Base-by-base conservation (phyloP, 2,797 vertebrate genomes). In the Chaenodraco wilsoni region DNA sequence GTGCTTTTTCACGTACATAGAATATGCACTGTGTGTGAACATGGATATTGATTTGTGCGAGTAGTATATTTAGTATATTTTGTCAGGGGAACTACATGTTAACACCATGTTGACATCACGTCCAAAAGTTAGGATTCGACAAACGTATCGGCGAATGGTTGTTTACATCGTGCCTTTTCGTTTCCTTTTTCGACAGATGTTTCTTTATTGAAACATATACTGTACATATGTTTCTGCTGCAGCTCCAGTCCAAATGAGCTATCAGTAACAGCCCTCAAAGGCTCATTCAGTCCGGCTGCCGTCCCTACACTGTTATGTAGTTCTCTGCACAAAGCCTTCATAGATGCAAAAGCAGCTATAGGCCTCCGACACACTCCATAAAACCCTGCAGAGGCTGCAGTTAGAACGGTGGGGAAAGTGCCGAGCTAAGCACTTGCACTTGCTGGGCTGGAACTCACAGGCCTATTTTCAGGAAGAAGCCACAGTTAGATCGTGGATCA, bases 401-500 rank as follows among this genome's bases (percentile, higher is more conserved):
- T 64, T 85, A 72, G 79, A 85, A 52, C 52, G n/a, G 62, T 40
- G 43, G 82, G 72, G 76, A 81, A 83, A 87, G 58, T 63, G 84
- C 82, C 84, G 82, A 84, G 69, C 74, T 86, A 80, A 87, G 87
- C 82, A 76, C 76, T 86, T 54, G 87, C 82, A 76, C 76, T 86
- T 54, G 54, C 69, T 54, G 78, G 69, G 84, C 76, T 74, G 50
- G 48, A 79, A 64, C 78, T 88, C 72, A 54, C 48, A 74, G 85
- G 50, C 41, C 62, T 63, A 84, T 61, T 86, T 79, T 76, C 77
- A 83, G 82, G 78, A 86, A 84, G 87, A 87, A 87, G 80, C 82
- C 84, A 65, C 85, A 82, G 87, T 84, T 85, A 84, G 87, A 87
- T 89, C 75, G 87, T 84, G 72, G 73, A 88, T 88, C 86, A 89